phyloP scores from a whole-genome alignment of 2,888 invertebrate genomes.

The Calliphora vomitoria region DNA sequence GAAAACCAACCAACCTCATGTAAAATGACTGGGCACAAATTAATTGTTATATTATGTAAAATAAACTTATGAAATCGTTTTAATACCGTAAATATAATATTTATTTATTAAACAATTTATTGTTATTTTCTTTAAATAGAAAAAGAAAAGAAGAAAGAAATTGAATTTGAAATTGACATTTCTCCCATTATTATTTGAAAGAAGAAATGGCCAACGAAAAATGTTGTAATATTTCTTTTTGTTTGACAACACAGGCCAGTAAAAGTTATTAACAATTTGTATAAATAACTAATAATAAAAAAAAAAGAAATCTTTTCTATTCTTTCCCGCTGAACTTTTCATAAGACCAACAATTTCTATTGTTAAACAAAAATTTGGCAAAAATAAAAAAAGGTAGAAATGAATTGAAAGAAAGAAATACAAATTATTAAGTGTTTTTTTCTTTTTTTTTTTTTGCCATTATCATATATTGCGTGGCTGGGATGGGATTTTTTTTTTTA shows the following conservation, averaged over 20 bases:
- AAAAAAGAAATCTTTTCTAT: constrained; percentile 49
- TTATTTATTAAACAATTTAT: not conserved
- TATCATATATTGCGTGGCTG: constrained; percentile 33
- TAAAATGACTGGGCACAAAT: not conserved
- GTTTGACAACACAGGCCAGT: constrained; percentile 9
- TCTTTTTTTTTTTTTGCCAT: constrained; percentile 34
- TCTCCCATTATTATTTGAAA: not conserved
- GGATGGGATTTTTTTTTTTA: not conserved
- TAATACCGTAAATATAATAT: not conserved
- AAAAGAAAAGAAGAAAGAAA: constrained; percentile 5
- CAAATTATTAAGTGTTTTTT: constrained; percentile 38
- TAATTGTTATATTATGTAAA: not conserved
- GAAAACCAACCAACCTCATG: not conserved
- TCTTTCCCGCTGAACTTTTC: not conserved
- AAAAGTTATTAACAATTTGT: constrained; percentile 52
- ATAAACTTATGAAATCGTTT: not conserved
- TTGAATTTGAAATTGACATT: not conserved
- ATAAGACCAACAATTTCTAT: constrained; percentile 14
- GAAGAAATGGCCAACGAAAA: constrained; percentile 15
- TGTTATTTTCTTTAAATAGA: not conserved
- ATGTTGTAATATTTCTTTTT: constrained; percentile 36
- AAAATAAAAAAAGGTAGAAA: constrained; percentile 17
- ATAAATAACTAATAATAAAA: constrained; percentile 4
- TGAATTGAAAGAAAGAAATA: not conserved
- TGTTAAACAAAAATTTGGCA: constrained; percentile 30